These are phyloP conservation scores for Phortica okadai DNA, from an alignment of 2,888 invertebrate genomes.

Conservation along the genomic window DNA sequence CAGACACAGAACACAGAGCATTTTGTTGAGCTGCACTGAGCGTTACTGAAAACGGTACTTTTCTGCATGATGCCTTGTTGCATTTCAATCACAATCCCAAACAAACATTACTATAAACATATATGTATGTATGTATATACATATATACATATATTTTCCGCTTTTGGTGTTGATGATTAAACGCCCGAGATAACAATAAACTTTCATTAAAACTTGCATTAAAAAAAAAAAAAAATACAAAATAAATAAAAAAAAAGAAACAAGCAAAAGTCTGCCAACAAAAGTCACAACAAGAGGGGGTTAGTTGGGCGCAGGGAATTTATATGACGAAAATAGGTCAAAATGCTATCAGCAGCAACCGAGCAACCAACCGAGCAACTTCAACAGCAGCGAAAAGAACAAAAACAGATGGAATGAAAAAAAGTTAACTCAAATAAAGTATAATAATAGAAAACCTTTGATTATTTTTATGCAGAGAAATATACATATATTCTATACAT, in stretches of 20 bases:
- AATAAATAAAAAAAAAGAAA: constrained; percentile 18
- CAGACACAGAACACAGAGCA: neutral
- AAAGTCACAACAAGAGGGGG: constrained; percentile 38
- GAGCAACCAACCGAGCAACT: neutral
- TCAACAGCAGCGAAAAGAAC: neutral
- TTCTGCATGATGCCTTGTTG: neutral
- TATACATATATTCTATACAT: neutral
- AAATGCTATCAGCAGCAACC: constrained; percentile 42
- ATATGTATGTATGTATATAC: neutral
- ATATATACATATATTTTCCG: neutral
- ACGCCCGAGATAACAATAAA: constrained; percentile 15
- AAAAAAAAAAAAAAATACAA: neutral
- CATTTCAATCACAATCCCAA: neutral
- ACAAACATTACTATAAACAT: neutral
- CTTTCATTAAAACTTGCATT: constrained; percentile 18
- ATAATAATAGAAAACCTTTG: neutral
- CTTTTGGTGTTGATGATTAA: constrained; percentile 15
- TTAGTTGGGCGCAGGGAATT: constrained; percentile 33
- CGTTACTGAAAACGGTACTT: too few relatives aligned
- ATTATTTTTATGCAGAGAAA: too few relatives aligned
- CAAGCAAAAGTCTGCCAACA: neutral
- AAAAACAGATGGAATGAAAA: neutral
- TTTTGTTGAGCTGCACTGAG: too few relatives aligned
- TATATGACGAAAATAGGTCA: constrained; percentile 26
- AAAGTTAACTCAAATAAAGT: neutral